Percentiles rank a stretch among this genome's conserved stretches.
phyloP scores from a whole-genome alignment of 2,888 invertebrate genomes.

The Phengaris alcon region DNA sequence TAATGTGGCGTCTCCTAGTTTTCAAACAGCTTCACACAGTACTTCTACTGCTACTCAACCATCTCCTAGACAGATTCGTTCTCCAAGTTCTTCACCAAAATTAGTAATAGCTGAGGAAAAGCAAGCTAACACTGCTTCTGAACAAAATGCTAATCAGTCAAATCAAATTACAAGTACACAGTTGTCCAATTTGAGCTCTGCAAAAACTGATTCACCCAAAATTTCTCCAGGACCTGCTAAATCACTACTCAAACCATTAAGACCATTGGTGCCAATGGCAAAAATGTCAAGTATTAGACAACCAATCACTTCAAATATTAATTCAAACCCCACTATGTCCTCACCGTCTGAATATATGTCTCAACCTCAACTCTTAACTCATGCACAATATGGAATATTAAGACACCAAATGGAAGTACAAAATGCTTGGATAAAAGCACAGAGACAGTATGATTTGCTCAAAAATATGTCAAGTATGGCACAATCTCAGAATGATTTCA shows the following conservation, averaged over 20 bases:
- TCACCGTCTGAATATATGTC: slow-evolving; percentile 56
- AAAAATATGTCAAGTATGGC: slow-evolving; percentile 67
- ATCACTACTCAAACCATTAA: slow-evolving; percentile 54
- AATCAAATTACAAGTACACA: slow-evolving; percentile 70
- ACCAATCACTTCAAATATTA: slow-evolving; percentile 54
- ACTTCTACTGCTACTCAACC: slow-evolving; percentile 56
- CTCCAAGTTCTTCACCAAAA: slow-evolving; percentile 75
- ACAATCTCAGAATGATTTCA: slow-evolving; percentile 64
- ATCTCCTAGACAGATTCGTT: slow-evolving; percentile 71
- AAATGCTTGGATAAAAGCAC: slow-evolving; percentile 66
- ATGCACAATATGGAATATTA: slow-evolving; percentile 52
- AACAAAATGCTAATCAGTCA: slow-evolving; percentile 62
- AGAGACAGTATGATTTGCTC: slow-evolving; percentile 63
- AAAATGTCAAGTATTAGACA: slow-evolving; percentile 61
- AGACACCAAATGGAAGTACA: slow-evolving; percentile 68
- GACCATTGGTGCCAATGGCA: slow-evolving; percentile 51
- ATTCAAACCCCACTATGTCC: slow-evolving; percentile 52
- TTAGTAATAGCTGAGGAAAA: slow-evolving; percentile 75
- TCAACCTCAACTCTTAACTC: slow-evolving; percentile 53
- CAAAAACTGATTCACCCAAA: slow-evolving; percentile 59
- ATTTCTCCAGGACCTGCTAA: slow-evolving; percentile 61
- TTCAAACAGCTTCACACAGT: slow-evolving; percentile 53
- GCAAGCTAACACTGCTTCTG: slow-evolving; percentile 54
- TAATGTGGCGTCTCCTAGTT: slow-evolving; percentile 52
- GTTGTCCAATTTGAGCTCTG: slow-evolving; percentile 52